A percentile compares a stretch with the other conserved stretches of the same genome.
These are phyloP conservation scores for Drosophila simulans DNA, from an alignment of 1,140 invertebrate genomes.

Conservation along the genomic window DNA sequence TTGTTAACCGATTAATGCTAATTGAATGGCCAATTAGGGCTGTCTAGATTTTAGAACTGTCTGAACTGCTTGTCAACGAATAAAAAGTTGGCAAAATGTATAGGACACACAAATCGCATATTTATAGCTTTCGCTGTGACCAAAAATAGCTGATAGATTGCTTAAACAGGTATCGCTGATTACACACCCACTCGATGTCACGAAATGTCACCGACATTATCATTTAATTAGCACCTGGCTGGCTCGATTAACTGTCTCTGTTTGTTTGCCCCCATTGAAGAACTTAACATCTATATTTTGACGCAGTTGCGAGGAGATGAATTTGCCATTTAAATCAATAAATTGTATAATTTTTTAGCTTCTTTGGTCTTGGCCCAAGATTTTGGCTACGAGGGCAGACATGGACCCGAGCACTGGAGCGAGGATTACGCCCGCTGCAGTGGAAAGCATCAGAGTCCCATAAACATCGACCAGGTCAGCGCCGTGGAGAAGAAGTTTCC, in stretches of 20 bases:
- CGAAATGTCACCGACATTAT: constrained; percentile 23
- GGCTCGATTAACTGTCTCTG: constrained; percentile 26
- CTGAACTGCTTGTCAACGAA: constrained; percentile 25
- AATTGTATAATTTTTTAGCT: constrained; percentile 11
- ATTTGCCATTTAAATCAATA: no score
- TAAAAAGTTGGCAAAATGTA: constrained; percentile 26
- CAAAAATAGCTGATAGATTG: constrained; percentile 45
- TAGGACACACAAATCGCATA: constrained; percentile 21
- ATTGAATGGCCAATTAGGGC: constrained; percentile 47
- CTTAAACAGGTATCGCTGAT: constrained; percentile 29
- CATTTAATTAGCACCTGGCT: constrained; percentile 29
- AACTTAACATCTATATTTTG: background rate
- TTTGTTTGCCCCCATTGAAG: constrained; percentile 6
- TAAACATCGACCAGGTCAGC: constrained; percentile 90
- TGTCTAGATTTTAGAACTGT: constrained; percentile 9
- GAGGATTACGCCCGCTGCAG: constrained; percentile 88
- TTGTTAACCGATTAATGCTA: constrained; percentile 57
- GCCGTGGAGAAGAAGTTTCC: constrained; percentile 86
- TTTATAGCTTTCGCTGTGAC: constrained; percentile 47
- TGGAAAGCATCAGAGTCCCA: constrained; percentile 93
- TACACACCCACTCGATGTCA: constrained; percentile 24
- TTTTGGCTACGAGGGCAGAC: constrained; percentile 79
- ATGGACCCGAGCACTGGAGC: constrained; percentile 89
- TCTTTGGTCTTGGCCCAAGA: constrained; percentile 32
- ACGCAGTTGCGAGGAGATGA: background rate